Evolutionary conservation across 2,888 invertebrate species (phyloP).

Genomic region (Diachrysia chrysitis): DNA sequence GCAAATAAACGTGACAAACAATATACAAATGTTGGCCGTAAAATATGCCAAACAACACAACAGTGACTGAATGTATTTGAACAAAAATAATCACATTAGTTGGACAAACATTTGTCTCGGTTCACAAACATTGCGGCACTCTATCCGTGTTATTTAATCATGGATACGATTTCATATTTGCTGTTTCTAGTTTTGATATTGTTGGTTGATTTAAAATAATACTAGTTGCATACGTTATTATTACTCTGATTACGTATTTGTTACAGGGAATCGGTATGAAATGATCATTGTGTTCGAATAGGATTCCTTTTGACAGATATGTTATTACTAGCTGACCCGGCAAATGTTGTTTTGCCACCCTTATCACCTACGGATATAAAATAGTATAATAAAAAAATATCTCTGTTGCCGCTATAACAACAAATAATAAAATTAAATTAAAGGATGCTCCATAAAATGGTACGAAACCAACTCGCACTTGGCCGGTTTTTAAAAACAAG

Average conservation of each 20-base stretch:
- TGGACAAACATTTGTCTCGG: constrained; percentile 61
- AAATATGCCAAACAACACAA: constrained; percentile 43
- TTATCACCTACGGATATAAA: too few relatives aligned
- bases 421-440: too few relatives aligned
- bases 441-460: too few relatives aligned
- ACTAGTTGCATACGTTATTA: not conserved
- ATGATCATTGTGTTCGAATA: too few relatives aligned
- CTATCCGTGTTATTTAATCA: constrained; percentile 42
- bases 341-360: too few relatives aligned
- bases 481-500: too few relatives aligned
- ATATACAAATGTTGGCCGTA: constrained; percentile 50
- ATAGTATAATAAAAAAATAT: too few relatives aligned
- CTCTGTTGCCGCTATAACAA: too few relatives aligned
- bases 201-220: not conserved
- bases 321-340: too few relatives aligned
- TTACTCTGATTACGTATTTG: not conserved
- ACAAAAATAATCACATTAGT: constrained; percentile 69
- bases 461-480: too few relatives aligned
- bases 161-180: constrained; percentile 40
- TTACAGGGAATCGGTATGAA: not conserved
- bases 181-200: constrained; percentile 9
- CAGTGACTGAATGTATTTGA: constrained; percentile 56
- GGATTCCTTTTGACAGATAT: too few relatives aligned
- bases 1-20: constrained; percentile 45
- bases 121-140: constrained; percentile 58